These are phyloP conservation scores for Lagopus leucura DNA, from an alignment of 2,113 vertebrate species.

Conservation along the genomic window DNA sequence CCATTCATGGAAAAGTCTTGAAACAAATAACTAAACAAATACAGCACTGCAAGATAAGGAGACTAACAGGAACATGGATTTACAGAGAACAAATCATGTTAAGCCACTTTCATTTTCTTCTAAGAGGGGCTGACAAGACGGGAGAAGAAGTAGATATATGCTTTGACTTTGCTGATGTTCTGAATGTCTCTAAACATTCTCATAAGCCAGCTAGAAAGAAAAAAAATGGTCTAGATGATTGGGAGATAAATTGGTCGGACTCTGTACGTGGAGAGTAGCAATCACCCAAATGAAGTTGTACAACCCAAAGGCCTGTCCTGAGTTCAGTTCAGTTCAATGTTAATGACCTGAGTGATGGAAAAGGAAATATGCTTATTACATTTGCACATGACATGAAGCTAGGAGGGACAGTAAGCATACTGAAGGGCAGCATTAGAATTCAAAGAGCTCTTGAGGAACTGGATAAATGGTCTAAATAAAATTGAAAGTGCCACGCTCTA, in stretches of 20 bases:
- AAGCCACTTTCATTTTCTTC: not conserved
- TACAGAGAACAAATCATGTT: not conserved
- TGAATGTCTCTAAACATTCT: not conserved
- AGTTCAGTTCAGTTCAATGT: constrained; percentile 10
- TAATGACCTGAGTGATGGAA: constrained; percentile 35
- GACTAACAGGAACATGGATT: not conserved
- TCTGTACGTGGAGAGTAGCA: not conserved
- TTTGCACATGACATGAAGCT: constrained; percentile 20
- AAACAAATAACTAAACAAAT: constrained; percentile 25
- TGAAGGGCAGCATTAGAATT: constrained; percentile 61
- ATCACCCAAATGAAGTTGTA: not conserved
- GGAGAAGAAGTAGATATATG: not conserved
- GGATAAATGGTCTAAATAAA: constrained; percentile 57
- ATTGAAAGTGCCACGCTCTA: constrained; percentile 25
- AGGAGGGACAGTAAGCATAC: not conserved
- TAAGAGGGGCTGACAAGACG: not conserved
- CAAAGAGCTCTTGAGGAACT: constrained; percentile 30
- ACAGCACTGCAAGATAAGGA: not conserved
- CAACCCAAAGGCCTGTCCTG: not conserved
- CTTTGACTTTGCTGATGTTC: not conserved
- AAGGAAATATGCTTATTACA: constrained; percentile 22
- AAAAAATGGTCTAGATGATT: not conserved
- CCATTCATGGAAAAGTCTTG: constrained; percentile 22
- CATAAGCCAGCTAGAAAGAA: not conserved
- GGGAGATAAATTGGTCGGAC: not conserved